A percentile compares a stretch with the other conserved stretches of the same genome.
These are phyloP conservation scores for Brachylomia viminalis DNA, from an alignment of 2,888 invertebrate species.

Conservation along the genomic window DNA sequence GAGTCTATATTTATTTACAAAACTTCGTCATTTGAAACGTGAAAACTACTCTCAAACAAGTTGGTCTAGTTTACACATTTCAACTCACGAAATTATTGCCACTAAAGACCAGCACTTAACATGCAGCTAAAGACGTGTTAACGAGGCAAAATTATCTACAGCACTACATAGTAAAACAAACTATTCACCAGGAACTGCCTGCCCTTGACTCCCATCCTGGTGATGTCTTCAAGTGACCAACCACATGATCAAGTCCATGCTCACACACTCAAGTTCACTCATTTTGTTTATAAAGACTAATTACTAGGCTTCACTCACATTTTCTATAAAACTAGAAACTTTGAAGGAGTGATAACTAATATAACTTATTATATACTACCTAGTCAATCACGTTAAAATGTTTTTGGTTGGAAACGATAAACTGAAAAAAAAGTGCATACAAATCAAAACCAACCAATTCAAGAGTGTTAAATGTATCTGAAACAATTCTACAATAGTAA, in stretches of 20 bases:
- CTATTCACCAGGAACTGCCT: constrained; percentile 82
- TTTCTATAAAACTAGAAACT: constrained; percentile 16
- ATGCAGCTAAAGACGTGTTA: constrained; percentile 16
- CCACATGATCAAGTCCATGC: constrained; percentile 42
- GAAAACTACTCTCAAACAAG: neutral
- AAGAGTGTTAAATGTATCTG: neutral
- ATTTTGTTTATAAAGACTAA: constrained; percentile 42
- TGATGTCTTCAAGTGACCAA: constrained; percentile 56
- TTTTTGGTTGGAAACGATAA: neutral
- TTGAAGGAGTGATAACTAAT: constrained; percentile 11
- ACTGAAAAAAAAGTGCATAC: neutral
- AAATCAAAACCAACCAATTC: constrained; percentile 1
- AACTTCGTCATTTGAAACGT: constrained; percentile 36
- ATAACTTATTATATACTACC: neutral
- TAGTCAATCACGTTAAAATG: no score
- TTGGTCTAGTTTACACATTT: constrained; percentile 15
- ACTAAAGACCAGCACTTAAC: constrained; percentile 1
- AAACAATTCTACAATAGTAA: neutral
- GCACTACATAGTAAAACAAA: constrained; percentile 43
- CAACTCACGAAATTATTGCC: neutral
- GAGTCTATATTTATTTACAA: constrained; percentile 17
- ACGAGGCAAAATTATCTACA: constrained; percentile 22
- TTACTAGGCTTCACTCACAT: constrained; percentile 18
- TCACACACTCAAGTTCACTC: constrained; percentile 48
- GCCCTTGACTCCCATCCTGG: constrained; percentile 83